These are phyloP conservation scores for Fulmarus glacialis DNA, from an alignment of 2,113 vertebrate species.

Conservation along the genomic window DNA sequence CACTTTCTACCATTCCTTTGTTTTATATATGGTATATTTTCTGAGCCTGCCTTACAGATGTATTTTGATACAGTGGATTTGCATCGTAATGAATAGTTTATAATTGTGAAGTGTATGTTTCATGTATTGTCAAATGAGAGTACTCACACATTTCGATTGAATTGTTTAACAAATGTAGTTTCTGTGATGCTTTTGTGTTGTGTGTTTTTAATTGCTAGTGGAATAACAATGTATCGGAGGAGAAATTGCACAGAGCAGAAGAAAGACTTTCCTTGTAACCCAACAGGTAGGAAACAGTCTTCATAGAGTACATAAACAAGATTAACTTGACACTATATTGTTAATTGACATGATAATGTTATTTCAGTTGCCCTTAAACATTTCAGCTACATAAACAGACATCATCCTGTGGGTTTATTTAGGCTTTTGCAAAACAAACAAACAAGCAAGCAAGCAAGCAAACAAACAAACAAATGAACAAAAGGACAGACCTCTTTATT, in stretches of 20 bases:
- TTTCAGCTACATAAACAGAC: not conserved
- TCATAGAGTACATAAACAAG: not conserved
- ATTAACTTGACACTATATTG: not conserved
- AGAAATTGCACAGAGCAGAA: not conserved
- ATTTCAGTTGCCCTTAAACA: not conserved
- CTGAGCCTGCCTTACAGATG: not conserved
- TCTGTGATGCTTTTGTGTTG: not conserved
- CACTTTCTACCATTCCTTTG: not conserved
- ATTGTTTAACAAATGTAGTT: not conserved
- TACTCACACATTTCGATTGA: not conserved
- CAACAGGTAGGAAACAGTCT: not conserved
- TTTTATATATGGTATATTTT: not conserved
- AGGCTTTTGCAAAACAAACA: not conserved
- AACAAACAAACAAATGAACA: not conserved
- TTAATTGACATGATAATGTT: not conserved
- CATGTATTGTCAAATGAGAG: not conserved
- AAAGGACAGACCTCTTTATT: not conserved
- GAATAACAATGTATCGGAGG: not conserved
- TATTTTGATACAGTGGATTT: not conserved
- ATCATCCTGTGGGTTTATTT: not conserved
- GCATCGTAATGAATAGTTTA: not conserved
- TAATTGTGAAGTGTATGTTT: not conserved
- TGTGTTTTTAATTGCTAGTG: not conserved
- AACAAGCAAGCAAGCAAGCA: not conserved
- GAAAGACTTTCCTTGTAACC: not conserved